Conservation (phyloP, 2,113 vertebrate genomes). For the Tyto alba region DNA sequence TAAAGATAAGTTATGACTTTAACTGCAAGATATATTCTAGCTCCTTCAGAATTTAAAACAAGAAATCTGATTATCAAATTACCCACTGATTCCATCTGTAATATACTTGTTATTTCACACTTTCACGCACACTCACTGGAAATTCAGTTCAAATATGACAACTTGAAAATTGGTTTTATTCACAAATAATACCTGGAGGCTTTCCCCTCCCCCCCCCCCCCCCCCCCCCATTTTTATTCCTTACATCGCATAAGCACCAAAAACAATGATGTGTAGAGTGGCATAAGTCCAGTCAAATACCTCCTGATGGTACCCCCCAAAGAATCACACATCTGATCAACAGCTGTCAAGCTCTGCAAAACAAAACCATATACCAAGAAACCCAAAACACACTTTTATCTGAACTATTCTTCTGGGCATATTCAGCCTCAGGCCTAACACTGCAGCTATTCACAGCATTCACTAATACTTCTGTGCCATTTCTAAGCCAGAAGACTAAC, state of each 20-base stretch:
- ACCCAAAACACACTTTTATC: not conserved
- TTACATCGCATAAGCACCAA: not conserved
- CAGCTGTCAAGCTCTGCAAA: not conserved
- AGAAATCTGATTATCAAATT: not conserved
- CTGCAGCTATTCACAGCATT: not conserved
- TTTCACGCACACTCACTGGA: not conserved
- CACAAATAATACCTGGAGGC: not conserved
- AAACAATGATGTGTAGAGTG: not conserved
- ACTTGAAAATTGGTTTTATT: not conserved
- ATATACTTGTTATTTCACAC: slow-evolving; percentile 27
- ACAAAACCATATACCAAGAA: not conserved
- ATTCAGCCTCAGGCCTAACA: not conserved
- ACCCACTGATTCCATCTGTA: not conserved
- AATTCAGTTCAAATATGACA: not conserved
- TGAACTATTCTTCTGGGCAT: not conserved
- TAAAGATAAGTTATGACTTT: not conserved
- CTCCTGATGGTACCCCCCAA: not conserved
- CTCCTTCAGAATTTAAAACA: not conserved
- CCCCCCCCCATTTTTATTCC: not conserved
- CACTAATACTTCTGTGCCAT: not conserved
- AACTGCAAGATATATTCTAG: not conserved
- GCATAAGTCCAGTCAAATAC: not conserved
- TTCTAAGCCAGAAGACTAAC: not conserved
- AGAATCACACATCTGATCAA: not conserved
- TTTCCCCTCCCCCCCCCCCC: fast-evolving